Percentiles rank a stretch among this genome's conserved stretches.
Conservation (phyloP, 2,888 invertebrate genomes). For the Tipula unca region DNA sequence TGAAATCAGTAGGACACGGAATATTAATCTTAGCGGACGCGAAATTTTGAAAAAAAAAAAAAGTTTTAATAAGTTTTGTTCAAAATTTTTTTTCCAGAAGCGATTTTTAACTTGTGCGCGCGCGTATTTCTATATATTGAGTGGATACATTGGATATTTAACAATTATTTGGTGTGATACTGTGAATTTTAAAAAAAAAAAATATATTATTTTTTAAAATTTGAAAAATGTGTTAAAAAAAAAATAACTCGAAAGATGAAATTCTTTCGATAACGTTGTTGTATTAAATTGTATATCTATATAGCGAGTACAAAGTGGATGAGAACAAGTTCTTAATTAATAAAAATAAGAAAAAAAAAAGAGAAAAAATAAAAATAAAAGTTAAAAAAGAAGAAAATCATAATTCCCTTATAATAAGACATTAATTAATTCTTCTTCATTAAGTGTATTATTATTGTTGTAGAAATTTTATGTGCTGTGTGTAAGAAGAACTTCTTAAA, state of each 20-base stretch:
- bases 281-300: too few species aligned
- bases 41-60: constrained; percentile 14
- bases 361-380: background rate
- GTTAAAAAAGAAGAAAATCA: background rate
- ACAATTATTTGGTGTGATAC: background rate
- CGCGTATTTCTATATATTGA: too few species aligned
- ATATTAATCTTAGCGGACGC: constrained; percentile 24
- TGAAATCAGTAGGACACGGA: constrained; percentile 26
- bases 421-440: constrained; percentile 14
- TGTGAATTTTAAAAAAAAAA: background rate
- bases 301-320: constrained; percentile 9
- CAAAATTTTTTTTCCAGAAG: too few species aligned
- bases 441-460: background rate
- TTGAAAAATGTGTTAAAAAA: background rate
- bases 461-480: background rate
- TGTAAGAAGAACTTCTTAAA: background rate
- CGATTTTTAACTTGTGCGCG: background rate
- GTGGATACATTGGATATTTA: background rate
- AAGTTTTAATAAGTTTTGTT: too few species aligned
- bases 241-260: background rate
- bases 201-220: background rate
- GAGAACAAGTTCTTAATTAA: constrained; percentile 14
- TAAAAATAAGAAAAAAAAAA: background rate
- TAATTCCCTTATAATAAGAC: constrained; percentile 3
- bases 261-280: background rate